Base-by-base conservation (phyloP, 2,113 vertebrate species). In the Anguilla rostrata region DNA sequence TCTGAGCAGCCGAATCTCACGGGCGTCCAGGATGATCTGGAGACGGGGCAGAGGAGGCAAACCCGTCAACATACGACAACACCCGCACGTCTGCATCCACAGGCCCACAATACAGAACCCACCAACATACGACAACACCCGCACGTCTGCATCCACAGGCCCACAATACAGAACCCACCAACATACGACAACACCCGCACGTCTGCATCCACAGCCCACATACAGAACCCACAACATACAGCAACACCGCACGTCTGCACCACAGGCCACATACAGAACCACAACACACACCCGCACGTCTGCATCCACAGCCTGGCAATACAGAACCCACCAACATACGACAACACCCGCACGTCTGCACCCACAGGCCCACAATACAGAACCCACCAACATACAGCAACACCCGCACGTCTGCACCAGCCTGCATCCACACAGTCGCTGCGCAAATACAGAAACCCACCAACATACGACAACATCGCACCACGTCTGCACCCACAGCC, bases 11-110 rank as follows among this genome's bases (percentile, higher is more conserved):
- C 94, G 97, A 92, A 99, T 99, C 92, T 96, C 97, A 86, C 93
- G 96, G 88, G 98, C 97, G 84, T 99, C 97, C 96, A 99, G 94
- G 83, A 93, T 96, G 93, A 99, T 99, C 98, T 99, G 92, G 63
- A 14, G 39, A 63, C 8, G 83, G 91, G 60, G 87, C 75, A 88
- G 85, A 75, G 71, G 71, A 75, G 11, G 63, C 63, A 71, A 29
- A 86, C 78, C 34, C 34, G 34, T 34, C 43, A 46, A 82, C 78
- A 82, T 16, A 26, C 22, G 2, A 39, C 16, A 39, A 41, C 41
- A 16, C 2, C 15, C 56, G 15, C 56, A 60, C 15, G 14, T 60
- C 14, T 60, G 56, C 14, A 18, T 3, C 56, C 56, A 60, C 14
- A 16, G 11, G 1, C 3, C 2, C 4, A 46, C 43, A 2, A 46